Percentiles rank a stretch among this genome's conserved stretches.
phyloP scores from a whole-genome alignment of 2,888 invertebrate genomes.

The Callosobruchus maculatus region DNA sequence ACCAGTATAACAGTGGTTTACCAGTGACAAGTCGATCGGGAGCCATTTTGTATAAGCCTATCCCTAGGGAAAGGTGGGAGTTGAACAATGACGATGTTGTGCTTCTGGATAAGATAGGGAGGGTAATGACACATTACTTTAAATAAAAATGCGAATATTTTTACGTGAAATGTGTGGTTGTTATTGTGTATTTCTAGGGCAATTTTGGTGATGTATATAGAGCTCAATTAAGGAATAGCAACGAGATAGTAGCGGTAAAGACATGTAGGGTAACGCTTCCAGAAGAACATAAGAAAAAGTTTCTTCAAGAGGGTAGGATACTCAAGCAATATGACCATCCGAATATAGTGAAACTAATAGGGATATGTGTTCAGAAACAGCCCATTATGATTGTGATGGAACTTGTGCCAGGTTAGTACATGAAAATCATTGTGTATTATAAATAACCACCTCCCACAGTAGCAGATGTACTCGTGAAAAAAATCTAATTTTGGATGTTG shows the following conservation, averaged over 20 bases:
- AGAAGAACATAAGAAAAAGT: conserved; percentile 90
- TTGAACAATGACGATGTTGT: conserved; percentile 93
- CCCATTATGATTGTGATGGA: conserved; percentile 99
- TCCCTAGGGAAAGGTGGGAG: conserved; percentile 91
- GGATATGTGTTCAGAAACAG: conserved; percentile 96
- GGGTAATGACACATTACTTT: conserved; percentile 57
- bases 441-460: too few species aligned
- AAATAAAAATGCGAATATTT: conserved; percentile 19
- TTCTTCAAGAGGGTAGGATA: conserved; percentile 92
- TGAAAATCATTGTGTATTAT: too few species aligned
- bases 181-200: conserved; percentile 59
- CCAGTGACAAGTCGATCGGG: conserved; percentile 92
- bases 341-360: conserved; percentile 93
- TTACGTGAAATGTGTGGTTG: too few species aligned
- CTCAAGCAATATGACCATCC: conserved; percentile 96
- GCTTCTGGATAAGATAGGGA: conserved; percentile 87
- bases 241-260: conserved; percentile 90
- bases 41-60: conserved; percentile 80
- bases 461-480: too few species aligned
- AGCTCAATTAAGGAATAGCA: conserved; percentile 77
- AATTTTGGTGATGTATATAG: conserved; percentile 97
- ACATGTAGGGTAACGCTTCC: conserved; percentile 91
- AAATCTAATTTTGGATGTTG: too few species aligned
- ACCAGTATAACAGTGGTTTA: conserved; percentile 80
- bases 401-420: conserved; percentile 78